Evolutionary conservation across 2,888 invertebrate genomes (phyloP), one percentile per base, ranked within the genome.

Genomic region (Napeogenes sylphis): DNA sequence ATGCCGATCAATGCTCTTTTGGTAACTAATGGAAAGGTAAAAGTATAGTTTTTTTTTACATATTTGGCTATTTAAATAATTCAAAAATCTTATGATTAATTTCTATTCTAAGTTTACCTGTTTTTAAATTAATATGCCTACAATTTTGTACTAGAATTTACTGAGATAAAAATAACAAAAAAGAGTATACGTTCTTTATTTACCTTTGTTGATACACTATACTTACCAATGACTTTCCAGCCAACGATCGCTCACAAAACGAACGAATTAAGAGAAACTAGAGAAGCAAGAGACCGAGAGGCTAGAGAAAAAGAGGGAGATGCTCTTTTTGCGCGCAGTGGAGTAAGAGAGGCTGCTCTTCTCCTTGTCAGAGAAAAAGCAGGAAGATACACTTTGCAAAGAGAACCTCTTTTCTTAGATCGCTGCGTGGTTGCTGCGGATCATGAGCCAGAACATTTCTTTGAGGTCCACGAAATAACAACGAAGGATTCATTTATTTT

Each of bases 401-500:
- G 97, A 91, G 98, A 98, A 81, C 98, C 98, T 46, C 92, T 98
- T 71, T 96, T 95, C 86, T 91, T 98, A 78, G 97, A 97, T 83
- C 93, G 96, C 76, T 98, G 98, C 86, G 96, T 98, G 70, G 95
- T 98, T 63, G 95, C 95, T 61, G 95, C 96, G 59, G 98, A 98
- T 83, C 94, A 96, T 64, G 97, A 98, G 74, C 95, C 95, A 82
- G 96, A 97, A 81, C 97, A 98, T 83, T 97, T 97, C 85, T 98
- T 98, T 83, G 98, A 98, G 92, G 94, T 98, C 71, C 97, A 97
- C 87, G 98, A 98, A 89, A 93, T 97, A 70, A 94, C 96, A 70
- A 95, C 96, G 66, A 97, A 97, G 89, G 98, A 98, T 84, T 96
- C 97, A 63, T 97, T 95, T 87, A 95, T 98, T 85, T 96, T 98